phyloP scores from a whole-genome alignment of 2,113 vertebrate species.

The Chelonoidis abingdonii region DNA sequence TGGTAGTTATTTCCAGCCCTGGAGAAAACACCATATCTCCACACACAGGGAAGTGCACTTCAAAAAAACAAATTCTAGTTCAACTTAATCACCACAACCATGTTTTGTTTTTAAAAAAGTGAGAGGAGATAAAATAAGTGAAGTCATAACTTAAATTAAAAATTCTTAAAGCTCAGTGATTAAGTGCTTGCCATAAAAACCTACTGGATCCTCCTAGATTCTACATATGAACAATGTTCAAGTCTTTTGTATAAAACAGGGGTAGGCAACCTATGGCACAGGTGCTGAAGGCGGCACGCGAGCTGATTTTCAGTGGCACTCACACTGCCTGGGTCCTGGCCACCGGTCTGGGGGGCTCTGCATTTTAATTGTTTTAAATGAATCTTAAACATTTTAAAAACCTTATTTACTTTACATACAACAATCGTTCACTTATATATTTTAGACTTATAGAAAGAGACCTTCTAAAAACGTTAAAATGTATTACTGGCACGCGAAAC shows the following conservation, averaged over 20 bases:
- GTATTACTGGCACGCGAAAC: no score
- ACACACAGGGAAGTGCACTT: not conserved
- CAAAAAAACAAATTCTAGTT: conserved; percentile 56
- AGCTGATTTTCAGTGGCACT: no score
- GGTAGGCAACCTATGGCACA: no score
- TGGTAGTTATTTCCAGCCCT: conserved; percentile 46
- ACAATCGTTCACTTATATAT: no score
- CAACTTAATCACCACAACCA: conserved; percentile 33
- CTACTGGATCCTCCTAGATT: not conserved
- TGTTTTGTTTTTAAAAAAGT: conserved; percentile 3
- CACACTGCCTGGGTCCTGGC: no score
- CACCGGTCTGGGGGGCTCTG: no score
- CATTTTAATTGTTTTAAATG: no score
- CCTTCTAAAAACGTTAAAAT: no score
- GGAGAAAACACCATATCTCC: conserved; percentile 37
- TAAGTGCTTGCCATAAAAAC: conserved; percentile 49
- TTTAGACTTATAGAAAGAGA: no score
- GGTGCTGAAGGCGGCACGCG: no score
- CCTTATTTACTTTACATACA: no score
- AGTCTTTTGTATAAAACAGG: conserved; percentile 20
- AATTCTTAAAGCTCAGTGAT: conserved; percentile 40
- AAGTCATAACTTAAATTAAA: conserved; percentile 28
- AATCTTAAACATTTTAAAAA: no score
- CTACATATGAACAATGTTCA: not conserved
- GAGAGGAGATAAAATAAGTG: conserved; percentile 15